These are phyloP conservation scores for Xanthia togata DNA, from an alignment of 2,888 invertebrate species.

Conservation along the genomic window DNA sequence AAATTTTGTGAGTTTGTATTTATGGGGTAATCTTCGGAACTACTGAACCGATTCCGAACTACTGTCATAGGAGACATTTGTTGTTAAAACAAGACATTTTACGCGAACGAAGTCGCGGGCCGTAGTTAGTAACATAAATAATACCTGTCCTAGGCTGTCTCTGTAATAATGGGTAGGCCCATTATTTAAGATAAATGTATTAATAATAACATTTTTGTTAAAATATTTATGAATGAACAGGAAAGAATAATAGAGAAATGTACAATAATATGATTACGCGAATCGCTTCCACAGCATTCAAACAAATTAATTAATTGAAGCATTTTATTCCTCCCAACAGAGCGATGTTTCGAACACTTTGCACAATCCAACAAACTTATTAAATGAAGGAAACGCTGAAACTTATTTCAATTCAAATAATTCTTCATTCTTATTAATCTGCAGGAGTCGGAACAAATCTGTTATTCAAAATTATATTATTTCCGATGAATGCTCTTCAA, in stretches of 20 bases:
- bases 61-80: not conserved
- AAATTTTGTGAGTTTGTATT: not conserved
- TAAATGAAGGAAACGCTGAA: constrained; percentile 57
- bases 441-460: constrained; percentile 48
- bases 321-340: constrained; percentile 48
- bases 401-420: constrained; percentile 60
- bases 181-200: not conserved
- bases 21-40: no score
- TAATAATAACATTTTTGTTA: not conserved
- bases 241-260: constrained; percentile 4
- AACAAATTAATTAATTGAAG: constrained; percentile 59
- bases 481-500: constrained; percentile 25
- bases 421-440: constrained; percentile 57
- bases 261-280: constrained; percentile 27
- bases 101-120: not conserved
- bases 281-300: constrained; percentile 32
- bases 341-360: constrained; percentile 56
- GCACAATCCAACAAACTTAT: constrained; percentile 57
- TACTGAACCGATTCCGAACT: not conserved
- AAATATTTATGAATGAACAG: not conserved
- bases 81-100: not conserved
- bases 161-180: not conserved
- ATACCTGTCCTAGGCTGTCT: not conserved
- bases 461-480: constrained; percentile 46
- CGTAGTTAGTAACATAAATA: not conserved